A percentile compares a stretch with the other conserved stretches of the same genome.
Conservation (phyloP, 1,140 invertebrate genomes). For the Ylistrum balloti region DNA sequence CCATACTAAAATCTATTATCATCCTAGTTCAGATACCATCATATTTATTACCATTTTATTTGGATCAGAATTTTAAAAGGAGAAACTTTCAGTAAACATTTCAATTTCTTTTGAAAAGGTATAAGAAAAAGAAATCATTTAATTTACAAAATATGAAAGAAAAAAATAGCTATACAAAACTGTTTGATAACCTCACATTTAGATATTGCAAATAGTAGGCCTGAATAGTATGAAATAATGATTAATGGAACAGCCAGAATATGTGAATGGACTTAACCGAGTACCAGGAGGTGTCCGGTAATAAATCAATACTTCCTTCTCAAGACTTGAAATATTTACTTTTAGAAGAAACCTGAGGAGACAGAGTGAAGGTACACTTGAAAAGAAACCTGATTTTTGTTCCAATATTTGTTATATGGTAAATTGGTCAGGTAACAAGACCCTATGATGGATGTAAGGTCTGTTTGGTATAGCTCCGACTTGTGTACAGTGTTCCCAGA, state of each 20-base stretch:
- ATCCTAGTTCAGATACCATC: too few relatives aligned
- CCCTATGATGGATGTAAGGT: background rate
- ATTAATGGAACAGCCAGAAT: background rate
- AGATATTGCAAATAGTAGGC: background rate
- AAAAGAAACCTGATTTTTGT: conserved; percentile 7
- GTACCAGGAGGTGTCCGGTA: background rate
- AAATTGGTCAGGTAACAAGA: conserved; percentile 5
- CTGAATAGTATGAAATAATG: background rate
- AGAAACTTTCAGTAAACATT: background rate
- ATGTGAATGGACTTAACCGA: background rate
- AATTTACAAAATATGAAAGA: background rate
- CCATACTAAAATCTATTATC: too few relatives aligned
- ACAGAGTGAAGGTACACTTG: background rate
- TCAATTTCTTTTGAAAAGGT: background rate
- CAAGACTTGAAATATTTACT: background rate
- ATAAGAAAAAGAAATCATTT: background rate
- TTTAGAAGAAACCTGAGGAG: conserved; percentile 14
- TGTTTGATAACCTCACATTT: background rate
- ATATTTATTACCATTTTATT: background rate
- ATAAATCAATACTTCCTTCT: background rate
- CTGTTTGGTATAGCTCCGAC: background rate
- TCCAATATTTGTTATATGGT: conserved; percentile 32
- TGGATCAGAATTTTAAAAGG: background rate
- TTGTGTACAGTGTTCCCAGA: conserved; percentile 24
- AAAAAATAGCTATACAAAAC: background rate